phyloP scores from a whole-genome alignment of 2,888 invertebrate genomes.

The Clanis bilineata region DNA sequence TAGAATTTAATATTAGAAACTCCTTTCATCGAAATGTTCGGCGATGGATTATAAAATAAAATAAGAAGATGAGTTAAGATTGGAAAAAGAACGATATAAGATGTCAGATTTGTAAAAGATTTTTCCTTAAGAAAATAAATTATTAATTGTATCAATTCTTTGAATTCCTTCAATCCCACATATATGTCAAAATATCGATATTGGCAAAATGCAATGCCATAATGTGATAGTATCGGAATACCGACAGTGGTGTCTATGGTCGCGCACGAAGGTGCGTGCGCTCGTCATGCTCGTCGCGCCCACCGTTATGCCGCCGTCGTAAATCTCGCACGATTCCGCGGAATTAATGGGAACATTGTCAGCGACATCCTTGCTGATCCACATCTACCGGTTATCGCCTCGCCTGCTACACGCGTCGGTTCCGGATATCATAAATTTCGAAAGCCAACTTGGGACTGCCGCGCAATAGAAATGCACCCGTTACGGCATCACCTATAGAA shows the following conservation, averaged over 20 bases:
- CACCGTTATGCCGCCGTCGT: slow-evolving; percentile 56
- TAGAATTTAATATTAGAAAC: no score
- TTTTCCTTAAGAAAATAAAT: no score
- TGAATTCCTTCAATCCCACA: no score
- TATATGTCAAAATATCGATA: background rate
- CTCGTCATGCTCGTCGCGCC: slow-evolving; percentile 51
- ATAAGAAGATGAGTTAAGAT: no score
- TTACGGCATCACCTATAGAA: background rate
- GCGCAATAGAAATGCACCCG: background rate
- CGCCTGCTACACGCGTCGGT: slow-evolving; percentile 38
- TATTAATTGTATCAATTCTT: no score
- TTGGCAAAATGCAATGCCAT: background rate
- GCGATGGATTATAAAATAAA: no score
- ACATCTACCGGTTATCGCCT: slow-evolving; percentile 52
- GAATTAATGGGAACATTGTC: slow-evolving; percentile 61
- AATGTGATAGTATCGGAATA: background rate
- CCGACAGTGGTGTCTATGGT: background rate
- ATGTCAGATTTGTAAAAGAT: no score
- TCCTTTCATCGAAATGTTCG: no score
- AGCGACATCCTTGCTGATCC: slow-evolving; percentile 47
- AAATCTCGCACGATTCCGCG: slow-evolving; percentile 49
- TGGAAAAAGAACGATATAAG: no score
- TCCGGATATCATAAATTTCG: slow-evolving; percentile 40
- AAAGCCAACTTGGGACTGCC: slow-evolving; percentile 14
- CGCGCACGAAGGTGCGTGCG: slow-evolving; percentile 53